phyloP scores from a whole-genome alignment of 2,113 vertebrate species.

The Rhegmatorhina hoffmannsi region DNA sequence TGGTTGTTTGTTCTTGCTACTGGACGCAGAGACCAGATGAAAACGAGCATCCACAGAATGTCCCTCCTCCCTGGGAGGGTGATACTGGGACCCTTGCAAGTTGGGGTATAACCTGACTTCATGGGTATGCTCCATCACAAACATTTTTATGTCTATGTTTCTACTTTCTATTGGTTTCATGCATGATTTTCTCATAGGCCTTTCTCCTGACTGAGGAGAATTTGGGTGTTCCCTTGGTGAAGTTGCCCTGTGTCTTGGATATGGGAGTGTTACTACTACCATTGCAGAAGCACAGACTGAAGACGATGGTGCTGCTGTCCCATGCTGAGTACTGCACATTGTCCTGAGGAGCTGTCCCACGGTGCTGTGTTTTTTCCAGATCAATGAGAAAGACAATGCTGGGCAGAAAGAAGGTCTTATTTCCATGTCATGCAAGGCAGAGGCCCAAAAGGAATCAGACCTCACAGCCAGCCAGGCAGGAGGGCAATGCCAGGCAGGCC shows the following conservation, averaged over 20 bases:
- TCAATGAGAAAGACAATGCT: not conserved
- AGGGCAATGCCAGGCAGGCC: not conserved
- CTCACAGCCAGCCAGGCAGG: not conserved
- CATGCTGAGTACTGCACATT: not conserved
- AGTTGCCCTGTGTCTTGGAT: not conserved
- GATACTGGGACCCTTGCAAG: not conserved
- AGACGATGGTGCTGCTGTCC: not conserved
- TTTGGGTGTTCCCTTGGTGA: not conserved
- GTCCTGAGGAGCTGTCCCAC: not conserved
- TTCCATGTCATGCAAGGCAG: not conserved
- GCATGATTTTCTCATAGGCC: not conserved
- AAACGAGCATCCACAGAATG: not conserved
- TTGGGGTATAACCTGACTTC: not conserved
- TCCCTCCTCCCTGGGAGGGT: not conserved
- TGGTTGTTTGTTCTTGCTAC: not conserved
- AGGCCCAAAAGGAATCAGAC: not conserved
- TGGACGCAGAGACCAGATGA: not conserved
- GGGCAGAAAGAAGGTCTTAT: not conserved
- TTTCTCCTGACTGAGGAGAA: not conserved
- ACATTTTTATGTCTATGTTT: not conserved
- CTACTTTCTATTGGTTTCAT: not conserved
- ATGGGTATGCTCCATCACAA: not conserved
- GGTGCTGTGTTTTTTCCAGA: not conserved
- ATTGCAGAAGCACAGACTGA: not conserved
- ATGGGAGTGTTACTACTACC: not conserved